These are phyloP conservation scores for Agapornis roseicollis DNA, from an alignment of 2,113 vertebrate genomes.

Conservation along the genomic window DNA sequence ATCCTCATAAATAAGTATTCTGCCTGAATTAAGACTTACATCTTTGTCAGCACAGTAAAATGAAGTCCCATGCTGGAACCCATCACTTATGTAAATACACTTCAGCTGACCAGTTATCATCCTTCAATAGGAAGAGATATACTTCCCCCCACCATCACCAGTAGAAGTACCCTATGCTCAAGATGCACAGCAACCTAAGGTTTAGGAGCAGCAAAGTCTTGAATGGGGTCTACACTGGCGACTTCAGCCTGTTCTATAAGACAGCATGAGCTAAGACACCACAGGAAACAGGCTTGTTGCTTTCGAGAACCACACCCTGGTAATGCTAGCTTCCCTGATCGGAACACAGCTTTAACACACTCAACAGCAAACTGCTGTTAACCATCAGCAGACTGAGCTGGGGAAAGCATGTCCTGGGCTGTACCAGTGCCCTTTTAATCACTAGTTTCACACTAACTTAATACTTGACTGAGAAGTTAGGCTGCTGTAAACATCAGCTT, in stretches of 20 bases:
- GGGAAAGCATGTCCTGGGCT: not conserved
- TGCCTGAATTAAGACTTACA: not conserved
- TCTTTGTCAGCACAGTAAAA: not conserved
- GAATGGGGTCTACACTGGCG: not conserved
- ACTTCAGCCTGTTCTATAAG: not conserved
- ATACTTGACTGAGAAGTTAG: not conserved
- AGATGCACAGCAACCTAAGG: not conserved
- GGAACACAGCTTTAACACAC: accelerated
- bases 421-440: not conserved
- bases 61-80: not conserved
- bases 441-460: not conserved
- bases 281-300: not conserved
- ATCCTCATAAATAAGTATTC: not conserved
- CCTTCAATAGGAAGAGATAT: not conserved
- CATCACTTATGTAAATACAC: not conserved
- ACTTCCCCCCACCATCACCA: no score
- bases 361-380: not conserved
- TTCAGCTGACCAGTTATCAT: not conserved
- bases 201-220: not conserved
- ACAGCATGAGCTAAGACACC: not conserved
- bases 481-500: not conserved
- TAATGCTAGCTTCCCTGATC: not conserved
- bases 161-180: not conserved
- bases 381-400: accelerated
- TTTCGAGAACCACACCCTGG: not conserved